phyloP scores from a whole-genome alignment of 2,797 vertebrate species.

The Eupleurogrammus muticus region DNA sequence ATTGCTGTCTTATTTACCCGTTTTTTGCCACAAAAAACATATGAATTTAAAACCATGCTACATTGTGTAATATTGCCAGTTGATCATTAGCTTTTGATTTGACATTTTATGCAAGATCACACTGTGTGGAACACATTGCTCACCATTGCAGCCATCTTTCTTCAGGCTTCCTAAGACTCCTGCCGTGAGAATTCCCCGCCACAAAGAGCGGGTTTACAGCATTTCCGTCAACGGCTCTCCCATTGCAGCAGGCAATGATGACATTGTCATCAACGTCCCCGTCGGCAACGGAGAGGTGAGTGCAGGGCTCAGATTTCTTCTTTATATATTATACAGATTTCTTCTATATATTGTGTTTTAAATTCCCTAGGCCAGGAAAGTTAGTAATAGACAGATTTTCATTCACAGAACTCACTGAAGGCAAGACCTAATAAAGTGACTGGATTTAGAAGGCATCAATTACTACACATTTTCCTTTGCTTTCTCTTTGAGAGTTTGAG shows the following conservation, averaged over 20 bases:
- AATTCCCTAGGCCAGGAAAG: neutral
- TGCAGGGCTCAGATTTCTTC: neutral
- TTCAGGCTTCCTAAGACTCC: slow-evolving; percentile 84
- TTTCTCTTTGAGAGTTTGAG: too few species aligned
- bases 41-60: too few species aligned
- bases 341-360: too few species aligned
- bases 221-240: slow-evolving; percentile 87
- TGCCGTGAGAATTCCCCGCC: slow-evolving; percentile 78
- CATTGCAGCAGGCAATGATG: slow-evolving; percentile 69
- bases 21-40: too few species aligned
- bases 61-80: too few species aligned
- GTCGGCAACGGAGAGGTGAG: slow-evolving; percentile 86
- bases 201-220: slow-evolving; percentile 86
- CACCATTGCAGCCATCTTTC: neutral
- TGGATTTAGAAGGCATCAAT: too few species aligned
- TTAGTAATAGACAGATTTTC: neutral
- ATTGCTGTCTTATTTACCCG: too few species aligned
- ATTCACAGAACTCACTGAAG: neutral
- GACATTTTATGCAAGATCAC: neutral
- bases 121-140: neutral
- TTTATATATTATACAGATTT: too few species aligned
- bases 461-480: too few species aligned
- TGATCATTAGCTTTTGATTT: neutral
- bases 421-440: too few species aligned
- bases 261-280: slow-evolving; percentile 83